Percentiles rank a stretch among this genome's conserved stretches.
These are phyloP conservation scores for Fulmarus glacialis DNA, from an alignment of 2,113 vertebrate species.

Conservation along the genomic window DNA sequence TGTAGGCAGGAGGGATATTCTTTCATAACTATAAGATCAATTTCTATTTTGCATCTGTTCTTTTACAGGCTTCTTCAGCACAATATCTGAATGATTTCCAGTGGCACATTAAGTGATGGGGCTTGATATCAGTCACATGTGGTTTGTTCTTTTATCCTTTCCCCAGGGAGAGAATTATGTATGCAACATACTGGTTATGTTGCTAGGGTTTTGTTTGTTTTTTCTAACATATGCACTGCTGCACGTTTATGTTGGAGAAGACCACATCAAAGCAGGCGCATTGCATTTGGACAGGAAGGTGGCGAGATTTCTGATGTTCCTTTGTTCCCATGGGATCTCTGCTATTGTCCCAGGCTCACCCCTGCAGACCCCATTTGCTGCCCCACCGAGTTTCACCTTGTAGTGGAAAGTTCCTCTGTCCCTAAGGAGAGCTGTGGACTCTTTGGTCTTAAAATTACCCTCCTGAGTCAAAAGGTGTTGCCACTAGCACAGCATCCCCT, in stretches of 20 bases:
- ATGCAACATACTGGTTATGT: neutral
- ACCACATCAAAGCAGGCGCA: neutral
- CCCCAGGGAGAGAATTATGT: conserved; percentile 45
- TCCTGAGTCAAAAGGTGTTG: neutral
- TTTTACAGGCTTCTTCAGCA: conserved; percentile 14
- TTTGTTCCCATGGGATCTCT: neutral
- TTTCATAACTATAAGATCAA: conserved; percentile 19
- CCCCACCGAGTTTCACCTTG: neutral
- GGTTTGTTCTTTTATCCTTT: conserved; percentile 61
- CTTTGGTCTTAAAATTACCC: neutral
- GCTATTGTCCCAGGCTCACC: neutral
- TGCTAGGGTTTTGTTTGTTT: neutral
- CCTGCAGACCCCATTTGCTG: neutral
- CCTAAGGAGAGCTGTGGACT: neutral
- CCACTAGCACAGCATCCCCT: neutral
- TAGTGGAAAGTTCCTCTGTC: neutral
- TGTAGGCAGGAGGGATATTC: neutral
- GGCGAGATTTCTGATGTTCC: neutral
- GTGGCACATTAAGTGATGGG: conserved; percentile 42
- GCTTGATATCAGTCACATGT: conserved; percentile 44
- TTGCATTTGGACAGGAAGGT: neutral
- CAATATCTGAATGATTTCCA: conserved; percentile 43
- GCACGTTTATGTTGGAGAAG: neutral
- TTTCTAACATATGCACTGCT: neutral
- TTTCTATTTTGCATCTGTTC: conserved; percentile 17